Percentiles rank a stretch among this genome's conserved stretches.
Conservation (phyloP, 2,888 invertebrate species). For the Pollenia amentaria region DNA sequence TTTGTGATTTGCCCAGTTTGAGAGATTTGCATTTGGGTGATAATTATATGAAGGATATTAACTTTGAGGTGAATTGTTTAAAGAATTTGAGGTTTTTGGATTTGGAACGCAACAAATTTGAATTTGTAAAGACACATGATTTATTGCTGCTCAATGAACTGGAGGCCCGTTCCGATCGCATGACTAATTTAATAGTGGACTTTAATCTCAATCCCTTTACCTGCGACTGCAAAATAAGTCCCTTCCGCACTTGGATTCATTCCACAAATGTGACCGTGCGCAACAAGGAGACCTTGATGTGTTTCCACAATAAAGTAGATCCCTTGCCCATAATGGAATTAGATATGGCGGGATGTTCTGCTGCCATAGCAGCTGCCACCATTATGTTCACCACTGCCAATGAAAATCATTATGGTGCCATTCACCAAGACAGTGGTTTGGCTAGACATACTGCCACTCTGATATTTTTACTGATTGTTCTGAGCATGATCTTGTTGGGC, state of each 20-base stretch:
- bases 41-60: conserved; percentile 87
- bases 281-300: conserved; percentile 86
- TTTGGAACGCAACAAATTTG: conserved; percentile 88
- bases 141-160: conserved; percentile 86
- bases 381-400: conserved; percentile 78
- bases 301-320: conserved; percentile 83
- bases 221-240: conserved; percentile 88
- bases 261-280: conserved; percentile 87
- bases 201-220: conserved; percentile 88
- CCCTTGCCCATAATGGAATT: conserved; percentile 79
- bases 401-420: conserved; percentile 78
- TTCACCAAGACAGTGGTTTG: conserved; percentile 69
- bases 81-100: conserved; percentile 88
- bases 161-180: conserved; percentile 83
- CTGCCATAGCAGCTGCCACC: conserved; percentile 80
- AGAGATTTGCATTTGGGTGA: conserved; percentile 90
- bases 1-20: conserved; percentile 89
- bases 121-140: conserved; percentile 86
- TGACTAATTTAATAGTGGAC: conserved; percentile 86
- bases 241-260: conserved; percentile 88
- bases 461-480: conserved; percentile 85
- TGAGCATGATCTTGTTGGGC: conserved; percentile 86
- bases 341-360: conserved; percentile 80
- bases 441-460: conserved; percentile 83
- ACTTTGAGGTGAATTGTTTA: conserved; percentile 89